Conservation (phyloP, 2,113 vertebrate species). For the Melanotaenia duboulayi region DNA sequence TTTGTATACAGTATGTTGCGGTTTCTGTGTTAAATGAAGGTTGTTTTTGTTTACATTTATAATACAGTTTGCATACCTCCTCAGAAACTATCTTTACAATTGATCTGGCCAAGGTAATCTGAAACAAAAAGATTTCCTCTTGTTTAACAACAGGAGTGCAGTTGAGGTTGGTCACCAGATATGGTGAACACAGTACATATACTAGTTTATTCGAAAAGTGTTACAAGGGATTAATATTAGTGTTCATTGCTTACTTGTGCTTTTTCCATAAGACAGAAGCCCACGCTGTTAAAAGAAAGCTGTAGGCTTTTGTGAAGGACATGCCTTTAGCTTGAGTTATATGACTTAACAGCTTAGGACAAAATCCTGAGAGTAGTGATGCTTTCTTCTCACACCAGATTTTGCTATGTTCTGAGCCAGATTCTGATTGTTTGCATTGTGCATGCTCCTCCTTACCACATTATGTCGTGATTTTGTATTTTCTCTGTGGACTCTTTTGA, state of each 20-base stretch:
- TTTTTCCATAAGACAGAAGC: neutral
- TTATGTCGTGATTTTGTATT: no score
- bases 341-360: neutral
- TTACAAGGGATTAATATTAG: neutral
- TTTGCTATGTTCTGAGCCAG: no score
- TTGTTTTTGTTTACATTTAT: neutral
- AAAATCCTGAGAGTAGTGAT: neutral
- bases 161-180: neutral
- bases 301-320: neutral
- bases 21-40: neutral
- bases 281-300: neutral
- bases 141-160: neutral
- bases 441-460: no score
- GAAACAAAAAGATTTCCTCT: neutral
- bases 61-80: no score
- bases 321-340: neutral
- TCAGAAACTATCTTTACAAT: neutral
- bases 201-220: constrained; percentile 7
- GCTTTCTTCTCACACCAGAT: neutral
- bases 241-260: neutral
- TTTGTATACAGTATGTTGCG: neutral
- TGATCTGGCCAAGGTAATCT: neutral
- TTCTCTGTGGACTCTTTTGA: no score
- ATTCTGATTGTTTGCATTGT: no score
- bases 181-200: neutral